These are phyloP conservation scores for Chamaea fasciata DNA, from an alignment of 2,113 vertebrate species.

Conservation along the genomic window DNA sequence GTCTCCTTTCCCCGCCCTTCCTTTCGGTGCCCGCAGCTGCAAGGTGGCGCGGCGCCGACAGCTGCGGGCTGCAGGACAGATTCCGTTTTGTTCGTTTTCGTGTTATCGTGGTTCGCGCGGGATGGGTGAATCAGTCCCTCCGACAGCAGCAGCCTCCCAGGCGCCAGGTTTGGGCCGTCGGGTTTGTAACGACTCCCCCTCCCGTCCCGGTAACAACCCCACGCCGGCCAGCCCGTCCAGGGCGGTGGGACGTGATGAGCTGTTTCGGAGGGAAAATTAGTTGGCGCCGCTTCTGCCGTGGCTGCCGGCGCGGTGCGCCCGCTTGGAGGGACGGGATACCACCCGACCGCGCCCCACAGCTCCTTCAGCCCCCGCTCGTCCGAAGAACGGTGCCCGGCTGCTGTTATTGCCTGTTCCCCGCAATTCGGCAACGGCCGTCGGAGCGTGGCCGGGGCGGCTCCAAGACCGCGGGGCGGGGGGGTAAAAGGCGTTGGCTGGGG, in stretches of 20 bases:
- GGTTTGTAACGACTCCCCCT: neutral
- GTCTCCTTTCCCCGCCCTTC: neutral
- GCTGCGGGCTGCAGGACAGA: neutral
- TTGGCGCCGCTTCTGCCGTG: neutral
- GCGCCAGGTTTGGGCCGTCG: neutral
- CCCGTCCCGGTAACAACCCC: neutral
- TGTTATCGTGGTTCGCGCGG: neutral
- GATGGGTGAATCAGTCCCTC: neutral
- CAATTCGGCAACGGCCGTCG: neutral
- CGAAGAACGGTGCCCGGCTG: neutral
- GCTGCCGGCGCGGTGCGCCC: neutral
- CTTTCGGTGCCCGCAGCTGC: neutral
- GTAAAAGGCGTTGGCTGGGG: neutral
- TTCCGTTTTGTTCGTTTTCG: constrained; percentile 11
- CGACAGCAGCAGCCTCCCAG: neutral
- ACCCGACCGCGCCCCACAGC: neutral
- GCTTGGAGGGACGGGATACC: neutral
- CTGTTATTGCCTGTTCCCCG: neutral
- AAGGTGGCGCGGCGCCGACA: neutral
- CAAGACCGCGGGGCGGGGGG: neutral
- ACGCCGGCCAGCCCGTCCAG: neutral
- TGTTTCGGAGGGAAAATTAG: neutral
- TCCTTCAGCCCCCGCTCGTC: neutral
- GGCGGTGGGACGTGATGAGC: neutral
- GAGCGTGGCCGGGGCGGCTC: neutral